Base-by-base conservation (phyloP, 1,140 invertebrate species). In the Drosophila mayri region DNA sequence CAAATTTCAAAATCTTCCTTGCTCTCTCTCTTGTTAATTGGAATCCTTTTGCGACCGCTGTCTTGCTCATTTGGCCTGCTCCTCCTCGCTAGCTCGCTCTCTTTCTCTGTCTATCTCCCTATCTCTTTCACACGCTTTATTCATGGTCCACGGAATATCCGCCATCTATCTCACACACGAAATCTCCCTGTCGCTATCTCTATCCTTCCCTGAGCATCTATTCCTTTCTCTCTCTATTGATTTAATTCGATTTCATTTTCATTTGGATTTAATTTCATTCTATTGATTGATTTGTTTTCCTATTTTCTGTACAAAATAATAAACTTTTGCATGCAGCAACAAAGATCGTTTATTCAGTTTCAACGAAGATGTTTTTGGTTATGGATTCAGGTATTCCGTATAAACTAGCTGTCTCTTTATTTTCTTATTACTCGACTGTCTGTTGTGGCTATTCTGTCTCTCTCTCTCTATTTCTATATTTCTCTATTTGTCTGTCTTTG, bases 291-390 rank as follows among this genome's bases (percentile, higher is more conserved):
- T 67, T 61, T 71, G 4, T 63, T 60, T 44, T 71, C 12, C 11
- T 58, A 54, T 28, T 66, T 94, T 50, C 49, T 54, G 50, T 77
- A 52, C 14, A 28, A 70, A 43, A 16, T n/a, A 47, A 30, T 60
- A 12, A 50, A 76, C 20, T 40, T 6, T 28, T 54, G 95, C 95
- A 95, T 95, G 94, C 95, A 96, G 95, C 95, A 94, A 95, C 93
- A 94, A 95, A 94, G 95, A 96, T 93, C 94, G 95, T 93, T 94
- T 96, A 78, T 96, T 96, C 94, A 95, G 95, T 94, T 94, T 95
- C 93, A 95, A 94, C 88, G 94, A 95, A 93, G 95, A 95, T 93
- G 91, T 92, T 84, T 92, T 92, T 82, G 95, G 95, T 81, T 96
- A 94, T 94, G 94, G 95, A 93, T 95, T 94, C 94, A 95, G 95